Evolutionary conservation across 2,113 vertebrate species (phyloP), one percentile per base, ranked within the genome.

Genomic region (Poeciliopsis retropinna): DNA sequence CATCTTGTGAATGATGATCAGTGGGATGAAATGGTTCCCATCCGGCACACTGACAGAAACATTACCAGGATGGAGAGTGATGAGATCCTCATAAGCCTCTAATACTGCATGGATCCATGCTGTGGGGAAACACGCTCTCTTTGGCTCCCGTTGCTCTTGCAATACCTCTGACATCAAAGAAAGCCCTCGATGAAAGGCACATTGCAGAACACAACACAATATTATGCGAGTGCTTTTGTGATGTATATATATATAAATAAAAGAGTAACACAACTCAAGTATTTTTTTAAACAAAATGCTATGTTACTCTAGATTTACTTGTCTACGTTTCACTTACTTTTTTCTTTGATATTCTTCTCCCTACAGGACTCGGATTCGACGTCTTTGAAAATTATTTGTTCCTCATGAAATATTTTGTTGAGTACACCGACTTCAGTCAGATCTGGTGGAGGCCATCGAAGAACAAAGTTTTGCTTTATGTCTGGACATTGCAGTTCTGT

Each of bases 41-140:
- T 90, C 85, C 82, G 82, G 85, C 86, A 68, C 74, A 72, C 64
- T 88, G 87, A 84, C 82, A 82, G 67, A 70, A 62, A 78, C 84
- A 91, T 93, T 90, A 93, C 62, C 77, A 88, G 83, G 83, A 92
- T 83, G 78, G 84, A 91, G 84, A 93, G 80, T 90, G 79, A 92
- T 90, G 85, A 85, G 72, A 29, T 83, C 70, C 71, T 82, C 76
- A 68, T 76, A 70, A 80, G 83, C 57, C 32, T 81, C 28, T 44
- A 74, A 70, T 76, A 67, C 74, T 64, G 67, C 57, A 70, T 57
- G 77, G 79, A 77, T 76, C 76, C 74, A 69, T 37, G 70, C 87
- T 85, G 82, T 80, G 84, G 67, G 78, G 80, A 78, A 86, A 85
- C 76, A 76, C 47, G 78, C 51, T 70, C 79, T 76, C 74, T 85